phyloP scores from a whole-genome alignment of 2,888 invertebrate species.

The Ctenicera cuprea region DNA sequence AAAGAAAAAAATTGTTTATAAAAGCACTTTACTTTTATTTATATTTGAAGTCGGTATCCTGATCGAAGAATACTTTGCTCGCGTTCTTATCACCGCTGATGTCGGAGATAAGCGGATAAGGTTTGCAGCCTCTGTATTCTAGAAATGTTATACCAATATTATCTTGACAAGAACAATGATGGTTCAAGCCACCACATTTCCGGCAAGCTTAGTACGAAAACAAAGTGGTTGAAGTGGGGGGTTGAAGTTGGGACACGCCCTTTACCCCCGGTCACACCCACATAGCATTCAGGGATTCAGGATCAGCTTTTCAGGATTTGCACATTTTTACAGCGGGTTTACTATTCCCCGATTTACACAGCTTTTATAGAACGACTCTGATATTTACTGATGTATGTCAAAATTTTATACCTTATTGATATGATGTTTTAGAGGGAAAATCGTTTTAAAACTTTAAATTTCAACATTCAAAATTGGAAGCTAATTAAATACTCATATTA shows the following conservation, averaged over 20 bases:
- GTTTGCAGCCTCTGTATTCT: constrained; percentile 60
- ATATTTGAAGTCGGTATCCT: constrained; percentile 20
- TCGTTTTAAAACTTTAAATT: too few species aligned
- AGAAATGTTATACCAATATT: constrained; percentile 73
- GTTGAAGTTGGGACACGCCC: constrained; percentile 58
- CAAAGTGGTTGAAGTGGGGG: constrained; percentile 70
- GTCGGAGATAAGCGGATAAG: constrained; percentile 49
- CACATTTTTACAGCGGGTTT: constrained; percentile 52
- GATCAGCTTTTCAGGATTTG: constrained; percentile 50
- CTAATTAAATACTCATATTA: too few species aligned
- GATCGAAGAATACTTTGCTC: background rate
- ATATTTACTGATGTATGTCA: constrained; percentile 2
- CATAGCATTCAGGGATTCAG: constrained; percentile 61
- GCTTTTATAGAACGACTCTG: background rate
- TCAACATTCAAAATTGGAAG: too few species aligned
- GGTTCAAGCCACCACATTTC: constrained; percentile 73
- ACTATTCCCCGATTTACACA: constrained; percentile 44
- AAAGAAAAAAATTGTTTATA: constrained; percentile 25
- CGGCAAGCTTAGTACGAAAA: constrained; percentile 72
- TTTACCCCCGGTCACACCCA: constrained; percentile 62
- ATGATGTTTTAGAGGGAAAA: too few species aligned
- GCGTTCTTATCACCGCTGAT: constrained; percentile 28
- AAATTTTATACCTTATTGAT: background rate
- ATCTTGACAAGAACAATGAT: constrained; percentile 73
- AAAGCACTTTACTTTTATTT: constrained; percentile 46